Evolutionary conservation across 2,113 vertebrate species (phyloP).

Genomic region (Terrapene triunguis): DNA sequence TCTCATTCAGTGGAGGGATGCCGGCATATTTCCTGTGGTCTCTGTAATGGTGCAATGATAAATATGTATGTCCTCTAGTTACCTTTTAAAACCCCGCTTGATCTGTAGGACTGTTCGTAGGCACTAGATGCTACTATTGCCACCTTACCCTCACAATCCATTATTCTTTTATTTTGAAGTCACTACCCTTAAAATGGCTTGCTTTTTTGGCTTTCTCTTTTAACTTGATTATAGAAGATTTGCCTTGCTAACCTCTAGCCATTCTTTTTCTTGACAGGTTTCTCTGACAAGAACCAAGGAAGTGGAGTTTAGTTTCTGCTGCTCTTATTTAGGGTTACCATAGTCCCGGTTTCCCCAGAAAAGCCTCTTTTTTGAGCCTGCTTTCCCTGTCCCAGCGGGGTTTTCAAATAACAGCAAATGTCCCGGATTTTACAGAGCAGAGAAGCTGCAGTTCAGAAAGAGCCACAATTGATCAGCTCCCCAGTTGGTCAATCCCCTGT

Average conservation of each 20-base stretch:
- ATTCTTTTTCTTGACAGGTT: not conserved
- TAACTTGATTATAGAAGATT: not conserved
- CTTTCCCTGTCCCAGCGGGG: not conserved
- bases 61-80: not conserved
- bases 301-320: not conserved
- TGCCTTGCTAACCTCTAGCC: not conserved
- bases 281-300: not conserved
- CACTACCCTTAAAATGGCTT: not conserved
- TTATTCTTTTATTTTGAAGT: not conserved
- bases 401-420: not conserved
- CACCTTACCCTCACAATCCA: not conserved
- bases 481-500: not conserved
- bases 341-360: not conserved
- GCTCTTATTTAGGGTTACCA: not conserved
- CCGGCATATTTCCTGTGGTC: not conserved
- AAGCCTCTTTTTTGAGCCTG: not conserved
- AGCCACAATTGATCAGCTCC: not conserved
- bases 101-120: not conserved
- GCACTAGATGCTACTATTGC: not conserved
- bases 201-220: not conserved
- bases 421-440: not conserved
- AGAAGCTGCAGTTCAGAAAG: not conserved
- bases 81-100: not conserved
- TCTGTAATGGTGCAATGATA: not conserved
- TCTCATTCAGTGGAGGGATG: not conserved